Conservation (phyloP, 1,140 invertebrate genomes). For the Bombyx mandarina region DNA sequence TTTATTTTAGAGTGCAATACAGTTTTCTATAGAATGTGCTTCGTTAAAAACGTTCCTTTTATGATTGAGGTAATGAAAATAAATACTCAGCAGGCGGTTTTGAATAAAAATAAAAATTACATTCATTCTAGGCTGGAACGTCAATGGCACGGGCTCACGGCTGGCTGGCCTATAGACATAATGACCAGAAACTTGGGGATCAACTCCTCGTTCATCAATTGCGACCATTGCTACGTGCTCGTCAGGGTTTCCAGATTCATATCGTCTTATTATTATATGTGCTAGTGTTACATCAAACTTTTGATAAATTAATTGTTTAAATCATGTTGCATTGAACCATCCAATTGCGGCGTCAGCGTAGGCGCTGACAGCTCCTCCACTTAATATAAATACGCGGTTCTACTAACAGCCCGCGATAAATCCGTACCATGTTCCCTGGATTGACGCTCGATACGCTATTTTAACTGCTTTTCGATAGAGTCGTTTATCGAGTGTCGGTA, state of each 20-base stretch:
- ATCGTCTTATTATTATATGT: neutral
- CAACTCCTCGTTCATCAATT: constrained; percentile 83
- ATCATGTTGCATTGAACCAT: constrained; percentile 50
- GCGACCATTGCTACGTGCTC: constrained; percentile 86
- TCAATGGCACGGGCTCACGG: constrained; percentile 88
- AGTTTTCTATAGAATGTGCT: too few species aligned
- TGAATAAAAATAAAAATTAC: too few species aligned
- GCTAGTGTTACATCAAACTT: constrained; percentile 7
- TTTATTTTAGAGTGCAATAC: too few species aligned
- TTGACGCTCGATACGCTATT: constrained; percentile 33
- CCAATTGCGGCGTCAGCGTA: constrained; percentile 51
- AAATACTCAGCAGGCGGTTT: too few species aligned
- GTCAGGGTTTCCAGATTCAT: constrained; percentile 76
- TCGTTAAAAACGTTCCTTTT: too few species aligned
- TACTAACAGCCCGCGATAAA: constrained; percentile 55
- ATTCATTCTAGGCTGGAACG: constrained; percentile 73
- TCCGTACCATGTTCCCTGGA: constrained; percentile 33
- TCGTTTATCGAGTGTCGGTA: constrained; percentile 27
- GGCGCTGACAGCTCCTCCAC: constrained; percentile 65
- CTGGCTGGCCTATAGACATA: constrained; percentile 82
- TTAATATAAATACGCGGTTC: constrained; percentile 67
- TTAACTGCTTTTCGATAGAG: constrained; percentile 40
- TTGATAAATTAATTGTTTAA: constrained; percentile 3
- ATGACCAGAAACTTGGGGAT: constrained; percentile 87
- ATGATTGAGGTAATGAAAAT: too few species aligned